A percentile compares a stretch with the other conserved stretches of the same genome.
phyloP scores from a whole-genome alignment of 2,888 invertebrate genomes.

The Agriopis leucophaearia region DNA sequence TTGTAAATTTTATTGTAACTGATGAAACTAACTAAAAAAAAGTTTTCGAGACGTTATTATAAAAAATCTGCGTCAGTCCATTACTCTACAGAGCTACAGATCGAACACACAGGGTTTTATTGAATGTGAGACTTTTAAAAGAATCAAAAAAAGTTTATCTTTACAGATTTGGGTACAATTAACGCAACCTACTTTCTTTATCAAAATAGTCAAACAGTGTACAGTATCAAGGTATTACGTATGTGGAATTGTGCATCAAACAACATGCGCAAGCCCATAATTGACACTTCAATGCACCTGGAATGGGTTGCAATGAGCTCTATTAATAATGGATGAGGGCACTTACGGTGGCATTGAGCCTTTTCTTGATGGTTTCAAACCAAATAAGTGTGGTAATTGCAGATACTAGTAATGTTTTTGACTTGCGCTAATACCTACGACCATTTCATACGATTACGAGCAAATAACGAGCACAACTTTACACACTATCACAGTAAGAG shows the following conservation, averaged over 20 bases:
- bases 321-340: conserved; percentile 30
- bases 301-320: conserved; percentile 13
- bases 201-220: neutral
- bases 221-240: neutral
- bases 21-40: too few species aligned
- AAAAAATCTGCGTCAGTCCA: too few species aligned
- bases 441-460: neutral
- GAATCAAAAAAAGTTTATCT: too few species aligned
- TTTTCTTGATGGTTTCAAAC: conserved; percentile 17
- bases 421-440: conserved; percentile 16
- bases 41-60: too few species aligned
- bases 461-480: too few species aligned
- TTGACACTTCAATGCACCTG: conserved; percentile 23
- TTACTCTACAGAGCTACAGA: too few species aligned
- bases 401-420: conserved; percentile 14
- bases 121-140: neutral
- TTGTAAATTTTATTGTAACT: too few species aligned
- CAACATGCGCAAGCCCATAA: conserved; percentile 13
- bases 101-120: neutral
- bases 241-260: conserved; percentile 6
- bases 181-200: neutral
- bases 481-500: too few species aligned
- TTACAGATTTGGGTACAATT: too few species aligned
- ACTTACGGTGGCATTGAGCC: conserved; percentile 19
- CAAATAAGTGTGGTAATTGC: conserved; percentile 28